Evolutionary conservation across 2,888 invertebrate species (phyloP).

Genomic region (Parascotia fuliginaria): DNA sequence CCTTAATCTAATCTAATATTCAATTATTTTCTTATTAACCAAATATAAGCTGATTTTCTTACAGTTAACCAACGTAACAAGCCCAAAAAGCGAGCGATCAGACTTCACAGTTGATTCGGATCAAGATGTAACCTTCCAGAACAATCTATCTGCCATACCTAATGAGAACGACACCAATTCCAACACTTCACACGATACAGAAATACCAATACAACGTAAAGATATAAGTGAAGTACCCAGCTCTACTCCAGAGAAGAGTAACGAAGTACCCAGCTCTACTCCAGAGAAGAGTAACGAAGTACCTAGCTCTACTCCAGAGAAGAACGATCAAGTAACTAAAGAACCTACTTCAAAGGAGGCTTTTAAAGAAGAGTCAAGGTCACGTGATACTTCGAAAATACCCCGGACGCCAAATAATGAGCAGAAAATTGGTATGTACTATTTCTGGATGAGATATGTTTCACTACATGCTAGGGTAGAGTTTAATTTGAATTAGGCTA

Average conservation of each 20-base stretch:
- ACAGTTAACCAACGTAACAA: conserved; percentile 70
- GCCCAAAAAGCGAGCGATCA: conserved; percentile 63
- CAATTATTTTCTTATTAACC: too few species aligned
- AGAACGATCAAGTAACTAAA: too few species aligned
- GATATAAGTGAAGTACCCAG: conserved; percentile 26
- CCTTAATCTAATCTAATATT: too few species aligned
- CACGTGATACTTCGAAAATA: conserved; percentile 33
- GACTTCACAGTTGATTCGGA: conserved; percentile 62
- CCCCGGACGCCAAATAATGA: conserved; percentile 54
- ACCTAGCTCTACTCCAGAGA: too few species aligned
- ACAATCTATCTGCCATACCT: conserved; percentile 24
- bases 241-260: conserved; percentile 31
- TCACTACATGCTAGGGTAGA: too few species aligned
- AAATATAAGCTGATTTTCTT: conserved; percentile 34
- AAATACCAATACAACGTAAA: background rate
- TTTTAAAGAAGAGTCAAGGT: background rate
- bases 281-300: too few species aligned
- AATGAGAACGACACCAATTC: conserved; percentile 10
- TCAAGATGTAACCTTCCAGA: conserved; percentile 48
- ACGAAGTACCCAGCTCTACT: too few species aligned
- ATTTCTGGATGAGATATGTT: too few species aligned
- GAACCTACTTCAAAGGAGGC: too few species aligned
- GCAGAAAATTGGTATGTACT: conserved; percentile 66
- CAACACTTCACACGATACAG: too few species aligned
- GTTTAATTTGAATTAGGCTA: too few species aligned